These are phyloP conservation scores for Heliornis fulica DNA, from an alignment of 2,113 vertebrate genomes.

Conservation along the genomic window DNA sequence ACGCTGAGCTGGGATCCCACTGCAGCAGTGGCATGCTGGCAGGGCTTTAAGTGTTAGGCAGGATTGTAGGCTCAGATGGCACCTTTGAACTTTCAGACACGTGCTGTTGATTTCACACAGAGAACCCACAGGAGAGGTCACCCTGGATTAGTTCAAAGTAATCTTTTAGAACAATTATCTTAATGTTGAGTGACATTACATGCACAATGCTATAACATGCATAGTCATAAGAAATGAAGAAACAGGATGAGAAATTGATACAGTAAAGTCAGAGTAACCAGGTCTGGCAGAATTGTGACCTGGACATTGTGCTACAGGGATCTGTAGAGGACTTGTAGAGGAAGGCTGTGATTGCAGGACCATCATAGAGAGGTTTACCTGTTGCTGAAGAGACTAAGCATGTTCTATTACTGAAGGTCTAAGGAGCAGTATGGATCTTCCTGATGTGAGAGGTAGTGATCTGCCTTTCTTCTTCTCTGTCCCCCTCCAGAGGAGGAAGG, in stretches of 20 bases:
- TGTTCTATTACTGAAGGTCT: neutral
- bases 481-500: neutral
- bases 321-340: neutral
- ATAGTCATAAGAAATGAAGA: neutral
- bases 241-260: neutral
- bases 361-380: neutral
- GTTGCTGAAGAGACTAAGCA: neutral
- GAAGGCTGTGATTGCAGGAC: neutral
- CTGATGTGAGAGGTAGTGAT: neutral
- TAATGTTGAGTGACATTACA: neutral
- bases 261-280: neutral
- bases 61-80: neutral
- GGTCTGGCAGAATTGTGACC: neutral
- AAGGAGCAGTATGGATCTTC: neutral
- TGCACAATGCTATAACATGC: neutral
- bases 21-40: neutral
- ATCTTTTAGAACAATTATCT: neutral
- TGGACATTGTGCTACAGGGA: neutral
- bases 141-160: neutral
- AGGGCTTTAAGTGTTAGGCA: neutral
- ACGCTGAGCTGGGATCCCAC: neutral
- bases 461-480: neutral
- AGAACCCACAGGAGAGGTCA: neutral
- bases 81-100: neutral
- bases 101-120: neutral